These are phyloP conservation scores for Callaeas wilsoni DNA, from an alignment of 2,113 vertebrate species.

Conservation along the genomic window DNA sequence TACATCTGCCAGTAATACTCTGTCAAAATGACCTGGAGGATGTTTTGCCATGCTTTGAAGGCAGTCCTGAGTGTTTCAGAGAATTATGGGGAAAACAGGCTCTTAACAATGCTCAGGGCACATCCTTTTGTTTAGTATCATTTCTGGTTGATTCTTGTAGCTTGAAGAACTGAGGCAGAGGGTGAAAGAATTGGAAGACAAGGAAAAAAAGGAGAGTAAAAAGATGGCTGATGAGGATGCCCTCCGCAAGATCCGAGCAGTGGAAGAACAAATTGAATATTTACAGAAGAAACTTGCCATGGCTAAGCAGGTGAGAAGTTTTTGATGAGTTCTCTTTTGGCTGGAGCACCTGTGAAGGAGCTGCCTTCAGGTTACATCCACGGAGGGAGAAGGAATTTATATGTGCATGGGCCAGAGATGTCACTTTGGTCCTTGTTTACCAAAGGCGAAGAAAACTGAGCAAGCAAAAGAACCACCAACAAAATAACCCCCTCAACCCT, in stretches of 20 bases:
- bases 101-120: not conserved
- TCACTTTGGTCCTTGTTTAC: not conserved
- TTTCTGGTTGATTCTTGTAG: constrained; percentile 59
- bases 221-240: constrained; percentile 98
- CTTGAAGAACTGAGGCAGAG: constrained; percentile 90
- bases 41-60: not conserved
- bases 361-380: not conserved
- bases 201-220: constrained; percentile 93
- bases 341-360: not conserved
- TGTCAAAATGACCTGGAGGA: not conserved
- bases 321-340: not conserved
- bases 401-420: not conserved
- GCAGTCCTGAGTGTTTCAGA: not conserved
- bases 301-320: constrained; percentile 87
- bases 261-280: constrained; percentile 94
- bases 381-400: not conserved
- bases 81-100: not conserved
- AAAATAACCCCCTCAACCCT: not conserved
- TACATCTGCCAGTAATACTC: not conserved
- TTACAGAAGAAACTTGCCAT: constrained; percentile 95
- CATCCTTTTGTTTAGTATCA: not conserved
- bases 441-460: not conserved
- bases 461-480: not conserved
- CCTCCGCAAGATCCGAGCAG: constrained; percentile 88
- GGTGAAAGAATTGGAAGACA: constrained; percentile 90